Evolutionary conservation across 30 jellyfish, hydroid and myxozoan species (phyloP).

Genomic region (Aurelia aurita): DNA sequence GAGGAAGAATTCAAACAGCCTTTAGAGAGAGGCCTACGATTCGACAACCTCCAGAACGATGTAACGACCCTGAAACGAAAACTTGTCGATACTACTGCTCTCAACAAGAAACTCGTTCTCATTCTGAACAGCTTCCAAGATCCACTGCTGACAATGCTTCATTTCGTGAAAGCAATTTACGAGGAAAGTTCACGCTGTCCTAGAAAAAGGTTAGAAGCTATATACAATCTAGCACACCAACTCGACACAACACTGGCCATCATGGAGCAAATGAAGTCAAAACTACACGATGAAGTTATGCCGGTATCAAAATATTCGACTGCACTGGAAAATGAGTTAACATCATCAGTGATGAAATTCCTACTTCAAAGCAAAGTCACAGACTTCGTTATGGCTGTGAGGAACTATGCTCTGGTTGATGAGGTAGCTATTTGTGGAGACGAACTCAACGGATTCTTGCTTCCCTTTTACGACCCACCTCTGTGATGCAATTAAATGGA

Average conservation of each 20-base stretch:
- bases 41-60: too few relatives aligned
- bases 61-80: too few relatives aligned
- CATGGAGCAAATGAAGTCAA: not conserved
- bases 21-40: too few relatives aligned
- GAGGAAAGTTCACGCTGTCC: not conserved
- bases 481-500: too few relatives aligned
- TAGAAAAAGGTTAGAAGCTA: not conserved
- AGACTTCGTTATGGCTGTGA: conserved; percentile 2
- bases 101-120: conserved; percentile 9
- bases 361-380: conserved; percentile 19
- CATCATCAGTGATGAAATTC: not conserved
- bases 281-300: not conserved
- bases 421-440: conserved; percentile 16
- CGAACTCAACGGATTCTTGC: not conserved
- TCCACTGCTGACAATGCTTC: not conserved
- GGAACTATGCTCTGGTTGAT: conserved; percentile 21
- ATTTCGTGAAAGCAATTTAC: not conserved
- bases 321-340: conserved; percentile 6
- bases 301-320: not conserved
- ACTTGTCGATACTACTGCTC: not conserved
- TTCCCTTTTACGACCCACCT: too few relatives aligned
- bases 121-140: conserved; percentile 13
- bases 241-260: not conserved
- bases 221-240: not conserved
- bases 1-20: too few relatives aligned